Base-by-base conservation (phyloP, 2,888 invertebrate species). In the Diplolepis rosae region DNA sequence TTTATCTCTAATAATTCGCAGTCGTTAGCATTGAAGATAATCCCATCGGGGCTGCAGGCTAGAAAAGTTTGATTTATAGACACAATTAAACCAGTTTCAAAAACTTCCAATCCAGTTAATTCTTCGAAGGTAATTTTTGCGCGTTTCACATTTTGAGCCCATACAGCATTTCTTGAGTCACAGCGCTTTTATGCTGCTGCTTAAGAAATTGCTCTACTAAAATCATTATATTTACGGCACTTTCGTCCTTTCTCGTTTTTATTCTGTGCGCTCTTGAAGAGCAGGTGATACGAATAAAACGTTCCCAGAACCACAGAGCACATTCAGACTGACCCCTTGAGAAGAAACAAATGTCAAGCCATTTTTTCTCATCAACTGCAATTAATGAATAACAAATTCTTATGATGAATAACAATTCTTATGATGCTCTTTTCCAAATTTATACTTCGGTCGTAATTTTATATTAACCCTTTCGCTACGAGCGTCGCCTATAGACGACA, bases 261-360 rank as follows among this genome's bases (percentile, higher is more conserved):
- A 69, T 66, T 24, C 24, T 28, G 27, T 72, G 72, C 7, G 69
- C 66, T 61, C 15, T 69, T 42, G 24, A 39, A 15, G 66, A 66
- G 1, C 56, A 65, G 22, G 72, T 72, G n/a, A n/a, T n/a, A n/a
- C n/a, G n/a, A n/a, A n/a, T n/a, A n/a, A n/a, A n/a, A n/a, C n/a
- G n/a, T 32, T 69, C 66, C 24, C 72, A 22, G n/a, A 54, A 32
- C 75, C 73, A 73, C 5, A 27, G 22, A n/a, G 65, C 61, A 13
- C 65, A 54, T 54, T 67, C 27, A 4, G 71, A 71, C 28, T 75
- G 72, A 66, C 56, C 54, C 15, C 15, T 56, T 13, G 69, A 72
- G 54, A 27, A 35, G 11, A 71, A 67, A 69, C 65, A 65, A 42
- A 71, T 69, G 27, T 69, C 32, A 5, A 48, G 39, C 42, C 68